Percentiles rank a stretch among this genome's conserved stretches.
Evolutionary conservation across 2,797 vertebrate species (phyloP).

Genomic region (Sebastes miniatus): DNA sequence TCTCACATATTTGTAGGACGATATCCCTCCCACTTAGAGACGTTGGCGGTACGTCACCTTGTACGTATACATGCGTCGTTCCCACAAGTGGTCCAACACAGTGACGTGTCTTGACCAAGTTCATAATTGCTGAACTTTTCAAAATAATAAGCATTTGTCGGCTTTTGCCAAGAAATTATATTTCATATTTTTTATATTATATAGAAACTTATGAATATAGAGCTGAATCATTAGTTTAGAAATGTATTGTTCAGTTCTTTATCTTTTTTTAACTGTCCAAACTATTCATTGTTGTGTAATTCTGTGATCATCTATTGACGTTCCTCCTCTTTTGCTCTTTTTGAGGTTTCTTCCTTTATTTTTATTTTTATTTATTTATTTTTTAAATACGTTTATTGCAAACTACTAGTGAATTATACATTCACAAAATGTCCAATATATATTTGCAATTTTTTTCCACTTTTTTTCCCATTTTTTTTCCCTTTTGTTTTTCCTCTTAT

Average conservation of each 20-base stretch:
- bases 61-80: conserved; percentile 63
- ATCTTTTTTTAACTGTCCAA: background rate
- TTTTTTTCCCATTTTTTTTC: background rate
- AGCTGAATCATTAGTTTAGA: background rate
- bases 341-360: background rate
- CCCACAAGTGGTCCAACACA: conserved; percentile 56
- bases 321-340: background rate
- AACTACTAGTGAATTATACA: no score
- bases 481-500: background rate
- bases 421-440: no score
- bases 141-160: background rate
- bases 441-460: background rate
- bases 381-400: no score
- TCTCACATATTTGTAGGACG: conserved; percentile 76
- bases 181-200: background rate
- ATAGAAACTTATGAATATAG: background rate
- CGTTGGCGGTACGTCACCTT: conserved; percentile 80
- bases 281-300: background rate
- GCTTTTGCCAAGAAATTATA: background rate
- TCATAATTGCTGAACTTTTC: conserved; percentile 25
- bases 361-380: no score
- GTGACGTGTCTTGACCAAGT: conserved; percentile 28
- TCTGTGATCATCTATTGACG: background rate
- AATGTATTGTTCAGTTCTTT: background rate
- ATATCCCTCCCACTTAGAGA: conserved; percentile 84